Percentiles rank a stretch among this genome's conserved stretches.
phyloP scores from a whole-genome alignment of 2,888 invertebrate species.

The Stenodera caucasica region DNA sequence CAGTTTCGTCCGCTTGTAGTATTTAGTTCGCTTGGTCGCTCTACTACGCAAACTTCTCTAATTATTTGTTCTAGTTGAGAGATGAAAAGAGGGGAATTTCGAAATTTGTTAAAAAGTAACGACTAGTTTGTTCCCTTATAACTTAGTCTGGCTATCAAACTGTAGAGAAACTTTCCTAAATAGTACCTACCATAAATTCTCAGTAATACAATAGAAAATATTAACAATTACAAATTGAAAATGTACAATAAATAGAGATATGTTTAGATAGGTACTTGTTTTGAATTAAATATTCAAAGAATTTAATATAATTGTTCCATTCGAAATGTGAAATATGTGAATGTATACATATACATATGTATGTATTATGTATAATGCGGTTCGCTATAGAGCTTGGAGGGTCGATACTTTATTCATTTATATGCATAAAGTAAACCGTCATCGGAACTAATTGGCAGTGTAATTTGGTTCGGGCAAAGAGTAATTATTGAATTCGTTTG shows the following conservation, averaged over 20 bases:
- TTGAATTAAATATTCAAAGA: constrained; percentile 13
- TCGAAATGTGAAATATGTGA: constrained; percentile 10
- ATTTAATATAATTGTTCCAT: constrained; percentile 10
- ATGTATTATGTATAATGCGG: constrained; percentile 16
- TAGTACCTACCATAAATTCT: no score
- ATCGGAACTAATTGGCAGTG: constrained; percentile 29
- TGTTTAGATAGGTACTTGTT: no score
- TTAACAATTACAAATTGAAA: no score
- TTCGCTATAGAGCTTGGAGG: constrained; percentile 12
- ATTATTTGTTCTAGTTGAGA: constrained; percentile 29
- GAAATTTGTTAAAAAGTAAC: constrained; percentile 4
- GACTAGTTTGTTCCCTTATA: not conserved
- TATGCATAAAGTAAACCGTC: constrained; percentile 28
- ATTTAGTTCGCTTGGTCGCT: constrained; percentile 19
- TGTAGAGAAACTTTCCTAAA: not conserved
- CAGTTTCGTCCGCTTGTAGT: not conserved
- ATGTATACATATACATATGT: not conserved
- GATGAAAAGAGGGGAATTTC: constrained; percentile 9
- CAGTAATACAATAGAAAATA: no score
- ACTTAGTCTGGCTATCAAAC: not conserved
- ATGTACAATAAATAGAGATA: no score
- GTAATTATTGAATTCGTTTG: constrained; percentile 30
- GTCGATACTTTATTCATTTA: constrained; percentile 21
- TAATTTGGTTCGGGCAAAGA: constrained; percentile 24
- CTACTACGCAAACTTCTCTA: constrained; percentile 25